phyloP scores from a whole-genome alignment of 2,888 invertebrate genomes.

The Melangyna quadrimaculata region DNA sequence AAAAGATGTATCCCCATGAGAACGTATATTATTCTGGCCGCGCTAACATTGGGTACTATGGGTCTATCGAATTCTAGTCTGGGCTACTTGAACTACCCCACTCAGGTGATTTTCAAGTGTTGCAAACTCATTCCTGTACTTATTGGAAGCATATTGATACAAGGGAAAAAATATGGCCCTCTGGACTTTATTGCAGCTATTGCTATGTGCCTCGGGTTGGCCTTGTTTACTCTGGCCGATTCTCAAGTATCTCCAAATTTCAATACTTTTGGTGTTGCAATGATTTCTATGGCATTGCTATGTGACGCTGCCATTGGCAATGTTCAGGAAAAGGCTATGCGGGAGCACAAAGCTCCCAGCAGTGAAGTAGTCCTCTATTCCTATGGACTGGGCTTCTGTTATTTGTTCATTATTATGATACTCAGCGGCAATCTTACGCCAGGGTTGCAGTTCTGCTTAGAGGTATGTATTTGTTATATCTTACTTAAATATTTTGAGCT shows the following conservation, averaged over 20 bases:
- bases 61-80: constrained; percentile 96
- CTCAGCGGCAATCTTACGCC: constrained; percentile 87
- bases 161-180: constrained; percentile 92
- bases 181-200: constrained; percentile 92
- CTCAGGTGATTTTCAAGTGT: constrained; percentile 98
- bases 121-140: constrained; percentile 98
- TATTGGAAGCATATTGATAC: constrained; percentile 95
- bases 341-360: constrained; percentile 89
- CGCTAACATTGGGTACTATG: constrained; percentile 96
- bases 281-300: constrained; percentile 91
- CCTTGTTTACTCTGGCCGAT: constrained; percentile 93
- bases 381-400: constrained; percentile 92
- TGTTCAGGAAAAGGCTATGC: constrained; percentile 97
- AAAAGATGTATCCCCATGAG: constrained; percentile 89
- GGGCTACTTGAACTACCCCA: constrained; percentile 97
- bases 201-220: constrained; percentile 93
- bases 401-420: constrained; percentile 88
- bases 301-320: constrained; percentile 98
- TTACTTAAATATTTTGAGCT: background rate
- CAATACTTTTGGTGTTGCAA: constrained; percentile 86
- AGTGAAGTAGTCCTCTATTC: constrained; percentile 96
- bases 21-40: constrained; percentile 91
- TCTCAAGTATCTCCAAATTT: constrained; percentile 89
- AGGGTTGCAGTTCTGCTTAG: constrained; percentile 88
- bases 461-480: constrained; percentile 83